Base-by-base conservation (phyloP, 2,113 vertebrate genomes). In the Columba livia region DNA sequence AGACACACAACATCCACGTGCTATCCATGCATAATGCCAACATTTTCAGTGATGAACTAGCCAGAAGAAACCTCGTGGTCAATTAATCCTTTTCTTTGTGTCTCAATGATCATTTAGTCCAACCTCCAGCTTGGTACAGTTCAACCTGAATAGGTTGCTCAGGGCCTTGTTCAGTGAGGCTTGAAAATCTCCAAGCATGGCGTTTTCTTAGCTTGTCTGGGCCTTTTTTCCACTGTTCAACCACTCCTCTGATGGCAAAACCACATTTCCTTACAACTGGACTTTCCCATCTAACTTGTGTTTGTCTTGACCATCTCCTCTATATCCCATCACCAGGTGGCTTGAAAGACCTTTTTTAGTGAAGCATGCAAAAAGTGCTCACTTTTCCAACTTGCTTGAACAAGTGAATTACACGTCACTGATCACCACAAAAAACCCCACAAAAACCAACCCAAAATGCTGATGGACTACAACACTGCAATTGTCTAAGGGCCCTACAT, bases 11-110 rank as follows among this genome's bases (percentile, higher is more conserved):
- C 53, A 28, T 9, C 23, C 36, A 4, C 38, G 9, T 15, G 31
- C 16, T 11, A 11, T 5, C 28, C 50, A 29, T 18, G 15, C 12
- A 16, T 21, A 28, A 48, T 26, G 53, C 12, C 51, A 62, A 2
- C 0, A 0, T 24, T 29, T 9, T 6, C 64, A 78, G 28, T 56
- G 48, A 61, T 9, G 32, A 23, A 77, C 11, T 15, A 25, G 15
- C 28, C 53, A 67, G 15, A 67, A 51, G 24, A 75, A 70, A 29
- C 6, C 10, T 60, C 15, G 32, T 20, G 25, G 31, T 23, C 38
- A 51, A 67, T n/a, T 23, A 21, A 79, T 21, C 12, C 4, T 58
- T 81, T 70, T 47, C 21, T 44, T 57, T 1, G 0, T 23, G 7
- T 54, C 57, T 40, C 36, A 50, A 18, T 5, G 9, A 44, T 8